Evolutionary conservation across 1,140 invertebrate genomes (phyloP), one percentile per base, ranked within the genome.

Genomic region (Drosophila pallidifrons): DNA sequence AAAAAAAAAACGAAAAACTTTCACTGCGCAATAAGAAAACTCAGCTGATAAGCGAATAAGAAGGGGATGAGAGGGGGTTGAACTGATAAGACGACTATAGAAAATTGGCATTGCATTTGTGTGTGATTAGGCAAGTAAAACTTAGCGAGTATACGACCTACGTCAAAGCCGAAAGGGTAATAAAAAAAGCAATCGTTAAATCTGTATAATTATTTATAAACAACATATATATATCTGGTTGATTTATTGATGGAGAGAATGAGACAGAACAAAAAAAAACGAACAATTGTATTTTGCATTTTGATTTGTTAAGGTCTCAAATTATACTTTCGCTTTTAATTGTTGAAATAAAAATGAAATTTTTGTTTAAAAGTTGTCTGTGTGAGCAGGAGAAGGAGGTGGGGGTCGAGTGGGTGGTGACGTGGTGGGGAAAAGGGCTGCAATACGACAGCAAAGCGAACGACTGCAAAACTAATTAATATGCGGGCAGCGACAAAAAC

Each of bases 11-110:
- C 72, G 69, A 46, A 82, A 86, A 82, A 91, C 88, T 91, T 91
- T 91, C 88, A 91, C 88, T 91, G 88, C 88, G 88, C 88, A 91
- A 91, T 91, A 91, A 74, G 80, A 68, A 51, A 68, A 60, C 58
- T 15, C 35, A 25, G 63, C 77, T 80, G 85, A 88, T 81, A 89
- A 83, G 54, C 58, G 46, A 35, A 57, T 1, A 54, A 20, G 0
- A 5, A n/a, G 25, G 30, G 32, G 10, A 13, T 51, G 52, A 15
- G 52, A 30, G 0, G 32, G 30, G 10, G 10, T 10, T 32, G 5
- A 61, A 35, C 75, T 67, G 79, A 87, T 86, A 87, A 86, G 74
- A 70, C 41, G 5, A 49, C 8, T 35, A 61, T 32, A 15, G 13
- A 46, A 65, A 77, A 58, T 47, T 35, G 20, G 32, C 59, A 61